Evolutionary conservation across 2,797 vertebrate species (phyloP), one percentile per base, ranked within the genome.

Genomic region (Sebastes hubbsi): DNA sequence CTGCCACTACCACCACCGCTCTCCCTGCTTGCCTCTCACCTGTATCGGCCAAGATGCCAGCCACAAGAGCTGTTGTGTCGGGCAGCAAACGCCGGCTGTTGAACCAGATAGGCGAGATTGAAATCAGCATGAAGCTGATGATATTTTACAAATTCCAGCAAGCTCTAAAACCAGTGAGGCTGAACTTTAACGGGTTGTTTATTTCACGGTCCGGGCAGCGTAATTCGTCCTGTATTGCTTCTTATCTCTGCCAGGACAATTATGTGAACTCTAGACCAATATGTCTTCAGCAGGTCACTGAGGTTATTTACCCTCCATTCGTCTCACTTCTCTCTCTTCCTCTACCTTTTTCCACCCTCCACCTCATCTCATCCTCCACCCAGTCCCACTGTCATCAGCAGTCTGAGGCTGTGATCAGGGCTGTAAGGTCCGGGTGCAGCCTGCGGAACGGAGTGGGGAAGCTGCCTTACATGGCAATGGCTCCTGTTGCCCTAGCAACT

Each of bases 401-500:
- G 90, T 88, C 92, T 89, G 88, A 71, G 84, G 81, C 78, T 85
- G 82, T 72, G 88, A 87, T 90, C 81, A 27, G 79, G 81, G 80
- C 85, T 88, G 68, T 29, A 36, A 85, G 89, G 90, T 91, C 85
- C 79, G 89, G 88, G 93, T 90, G 92, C 94, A 93, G 90, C 87
- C 89, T 94, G 92, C 83, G 82, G 90, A 95, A 95, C 92, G 75
- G 87, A 91, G 85, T 60, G 54, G 90, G 82, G 90, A 91, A 87
- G 90, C 90, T 87, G 91, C 89, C 93, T 84, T 87, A 91, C 92
- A 91, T 91, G 84, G 91, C 92, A 92, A 92, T 92, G 73, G 92
- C 90, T 92, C 86, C 78, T 72, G 95, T 96, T 96, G 91, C 95
- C 95, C 84, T 93, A 91, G 95, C 93, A 96, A 96, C 95, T 79